Evolutionary conservation across 2,113 vertebrate species (phyloP).

Genomic region (Dolichotis patagonum): DNA sequence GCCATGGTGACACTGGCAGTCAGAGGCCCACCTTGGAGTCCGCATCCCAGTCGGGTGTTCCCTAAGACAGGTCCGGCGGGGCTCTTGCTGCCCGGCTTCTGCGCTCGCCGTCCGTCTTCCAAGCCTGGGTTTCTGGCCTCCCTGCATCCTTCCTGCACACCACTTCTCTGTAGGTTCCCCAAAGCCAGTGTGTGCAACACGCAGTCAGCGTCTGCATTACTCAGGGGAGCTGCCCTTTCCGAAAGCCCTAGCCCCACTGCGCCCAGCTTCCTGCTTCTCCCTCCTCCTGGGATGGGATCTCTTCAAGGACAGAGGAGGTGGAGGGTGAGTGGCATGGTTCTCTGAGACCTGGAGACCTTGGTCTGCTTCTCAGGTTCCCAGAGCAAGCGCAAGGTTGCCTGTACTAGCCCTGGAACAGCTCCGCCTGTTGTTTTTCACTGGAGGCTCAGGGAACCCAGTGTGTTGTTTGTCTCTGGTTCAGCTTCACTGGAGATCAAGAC

Average conservation of each 20-base stretch:
- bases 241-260: neutral
- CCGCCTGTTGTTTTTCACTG: neutral
- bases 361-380: neutral
- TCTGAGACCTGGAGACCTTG: neutral
- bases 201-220: no score
- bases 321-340: rapidly evolving
- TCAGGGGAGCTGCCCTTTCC: neutral
- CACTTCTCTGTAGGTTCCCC: neutral
- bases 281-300: neutral
- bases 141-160: no score
- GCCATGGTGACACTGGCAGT: rapidly evolving
- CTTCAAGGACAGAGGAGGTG: no score
- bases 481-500: neutral
- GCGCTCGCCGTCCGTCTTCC: neutral
- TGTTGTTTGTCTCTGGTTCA: neutral
- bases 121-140: neutral
- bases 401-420: neutral
- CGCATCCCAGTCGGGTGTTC: neutral
- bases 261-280: neutral
- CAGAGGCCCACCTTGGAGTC: rapidly evolving
- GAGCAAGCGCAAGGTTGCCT: neutral
- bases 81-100: neutral
- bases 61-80: neutral
- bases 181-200: no score
- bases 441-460: neutral